phyloP scores from a whole-genome alignment of 2,113 vertebrate species.

The Pica pica region DNA sequence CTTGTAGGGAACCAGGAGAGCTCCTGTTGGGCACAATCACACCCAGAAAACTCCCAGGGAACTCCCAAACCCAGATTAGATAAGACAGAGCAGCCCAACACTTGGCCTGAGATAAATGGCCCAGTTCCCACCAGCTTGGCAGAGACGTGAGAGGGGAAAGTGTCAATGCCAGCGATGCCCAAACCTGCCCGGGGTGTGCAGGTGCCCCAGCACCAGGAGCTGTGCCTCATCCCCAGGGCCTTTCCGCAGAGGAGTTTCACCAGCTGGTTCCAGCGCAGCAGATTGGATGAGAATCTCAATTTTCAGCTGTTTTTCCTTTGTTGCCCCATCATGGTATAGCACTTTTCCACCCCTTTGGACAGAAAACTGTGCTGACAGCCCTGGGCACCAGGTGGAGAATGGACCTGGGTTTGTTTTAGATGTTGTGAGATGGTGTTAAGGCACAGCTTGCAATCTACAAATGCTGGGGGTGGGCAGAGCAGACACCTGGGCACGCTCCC shows the following conservation, averaged over 20 bases:
- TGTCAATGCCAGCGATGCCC: neutral
- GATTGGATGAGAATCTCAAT: neutral
- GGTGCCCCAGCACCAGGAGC: neutral
- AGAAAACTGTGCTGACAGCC: neutral
- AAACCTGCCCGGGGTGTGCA: neutral
- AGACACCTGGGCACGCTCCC: neutral
- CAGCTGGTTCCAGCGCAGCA: neutral
- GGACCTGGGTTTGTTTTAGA: neutral
- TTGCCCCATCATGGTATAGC: fast-evolving
- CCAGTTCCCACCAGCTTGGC: neutral
- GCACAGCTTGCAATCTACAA: neutral
- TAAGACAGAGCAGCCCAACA: neutral
- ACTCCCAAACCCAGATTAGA: neutral
- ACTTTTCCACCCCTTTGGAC: neutral
- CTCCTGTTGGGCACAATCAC: neutral
- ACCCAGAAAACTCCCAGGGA: neutral
- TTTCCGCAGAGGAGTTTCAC: neutral
- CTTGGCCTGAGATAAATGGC: neutral
- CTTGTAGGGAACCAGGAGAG: neutral
- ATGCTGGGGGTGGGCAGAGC: neutral
- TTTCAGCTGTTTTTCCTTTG: neutral
- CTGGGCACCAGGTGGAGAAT: neutral
- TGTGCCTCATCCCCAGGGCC: neutral
- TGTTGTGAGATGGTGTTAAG: neutral
- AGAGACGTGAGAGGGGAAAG: neutral